Evolutionary conservation across 2,888 invertebrate species (phyloP).

Genomic region (Cepaea hortensis): DNA sequence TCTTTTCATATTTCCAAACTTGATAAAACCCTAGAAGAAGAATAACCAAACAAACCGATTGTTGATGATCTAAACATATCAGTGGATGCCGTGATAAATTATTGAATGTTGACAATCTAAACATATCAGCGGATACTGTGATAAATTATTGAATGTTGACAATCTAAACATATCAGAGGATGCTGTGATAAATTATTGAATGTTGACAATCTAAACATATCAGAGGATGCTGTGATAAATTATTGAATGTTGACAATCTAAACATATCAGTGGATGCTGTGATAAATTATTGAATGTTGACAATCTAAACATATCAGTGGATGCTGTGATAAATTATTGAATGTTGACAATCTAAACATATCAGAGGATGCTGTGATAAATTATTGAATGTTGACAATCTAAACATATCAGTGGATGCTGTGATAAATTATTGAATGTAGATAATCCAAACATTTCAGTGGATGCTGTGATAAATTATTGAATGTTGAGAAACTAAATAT

Average conservation of each 20-base stretch:
- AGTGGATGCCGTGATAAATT: neutral
- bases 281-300: neutral
- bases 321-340: neutral
- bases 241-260: neutral
- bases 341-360: neutral
- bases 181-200: neutral
- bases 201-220: neutral
- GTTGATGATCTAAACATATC: neutral
- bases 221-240: neutral
- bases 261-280: neutral
- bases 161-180: neutral
- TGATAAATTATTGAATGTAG: neutral
- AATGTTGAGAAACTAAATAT: neutral
- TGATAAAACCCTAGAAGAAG: constrained; percentile 68
- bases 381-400: neutral
- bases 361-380: neutral
- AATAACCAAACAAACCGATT: constrained; percentile 23
- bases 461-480: neutral
- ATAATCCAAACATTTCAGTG: neutral
- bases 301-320: neutral
- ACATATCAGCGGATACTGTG: neutral
- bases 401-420: neutral
- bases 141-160: neutral
- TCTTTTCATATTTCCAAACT: constrained; percentile 67
- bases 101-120: neutral